These are phyloP conservation scores for Rhorus exstirpatorius DNA, from an alignment of 2,888 invertebrate genomes.

Conservation along the genomic window DNA sequence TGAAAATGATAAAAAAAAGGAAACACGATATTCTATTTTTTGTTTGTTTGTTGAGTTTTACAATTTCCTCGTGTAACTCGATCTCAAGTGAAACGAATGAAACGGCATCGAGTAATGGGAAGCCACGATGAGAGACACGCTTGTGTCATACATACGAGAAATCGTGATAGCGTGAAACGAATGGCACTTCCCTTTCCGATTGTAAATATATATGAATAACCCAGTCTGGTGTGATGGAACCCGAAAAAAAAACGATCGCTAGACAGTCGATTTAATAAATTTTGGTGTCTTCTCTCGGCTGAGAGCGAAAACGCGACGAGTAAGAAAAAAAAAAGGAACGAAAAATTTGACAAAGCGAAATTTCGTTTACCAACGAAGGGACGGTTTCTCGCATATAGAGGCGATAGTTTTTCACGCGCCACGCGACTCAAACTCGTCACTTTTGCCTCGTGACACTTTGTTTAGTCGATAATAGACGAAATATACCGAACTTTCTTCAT, in stretches of 20 bases:
- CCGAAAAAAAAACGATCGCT: slow-evolving; percentile 65
- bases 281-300: slow-evolving; percentile 44
- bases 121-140: slow-evolving; percentile 3
- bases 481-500: slow-evolving; percentile 52
- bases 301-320: slow-evolving; percentile 9
- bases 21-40: too few species aligned
- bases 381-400: slow-evolving; percentile 39
- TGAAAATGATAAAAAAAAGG: too few species aligned
- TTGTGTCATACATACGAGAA: slow-evolving; percentile 34
- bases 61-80: slow-evolving; percentile 34
- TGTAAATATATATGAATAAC: slow-evolving; percentile 61
- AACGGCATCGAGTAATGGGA: slow-evolving; percentile 24
- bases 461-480: slow-evolving; percentile 79
- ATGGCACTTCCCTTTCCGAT: slow-evolving; percentile 51
- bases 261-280: slow-evolving; percentile 73
- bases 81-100: slow-evolving; percentile 23
- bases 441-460: slow-evolving; percentile 80
- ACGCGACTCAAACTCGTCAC: slow-evolving; percentile 75
- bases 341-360: slow-evolving; percentile 59
- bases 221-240: slow-evolving; percentile 48
- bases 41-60: not conserved
- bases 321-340: slow-evolving; percentile 36
- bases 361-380: slow-evolving; percentile 72
- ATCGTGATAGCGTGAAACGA: slow-evolving; percentile 72
- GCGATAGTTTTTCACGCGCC: slow-evolving; percentile 81